Conservation (phyloP, 35 echinoderm and acorn worm species). For the Acanthaster planci region DNA sequence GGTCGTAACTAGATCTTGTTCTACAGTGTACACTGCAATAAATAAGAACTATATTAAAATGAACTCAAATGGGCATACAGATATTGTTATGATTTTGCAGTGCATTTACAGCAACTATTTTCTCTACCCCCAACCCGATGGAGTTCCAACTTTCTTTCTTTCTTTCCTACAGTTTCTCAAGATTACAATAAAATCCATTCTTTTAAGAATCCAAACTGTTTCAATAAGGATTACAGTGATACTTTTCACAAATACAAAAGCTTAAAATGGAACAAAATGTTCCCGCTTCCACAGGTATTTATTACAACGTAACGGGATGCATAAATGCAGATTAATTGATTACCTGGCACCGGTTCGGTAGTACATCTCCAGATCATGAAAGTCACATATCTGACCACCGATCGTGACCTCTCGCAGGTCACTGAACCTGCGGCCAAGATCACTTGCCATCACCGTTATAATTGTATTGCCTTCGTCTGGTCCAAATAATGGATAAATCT, state of each 20-base stretch:
- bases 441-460: slow-evolving; percentile 39
- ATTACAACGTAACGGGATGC: not conserved
- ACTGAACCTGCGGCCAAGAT: slow-evolving; percentile 46
- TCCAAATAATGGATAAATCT: slow-evolving; percentile 56
- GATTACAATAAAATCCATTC: too few relatives aligned
- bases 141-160: too few relatives aligned
- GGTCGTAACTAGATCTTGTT: not conserved
- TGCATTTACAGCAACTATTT: too few relatives aligned
- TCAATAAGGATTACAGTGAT: too few relatives aligned
- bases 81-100: too few relatives aligned
- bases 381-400: slow-evolving; percentile 14
- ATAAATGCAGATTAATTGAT: not conserved
- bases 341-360: slow-evolving; percentile 50
- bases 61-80: not conserved
- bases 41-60: not conserved
- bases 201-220: too few relatives aligned
- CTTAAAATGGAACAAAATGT: not conserved
- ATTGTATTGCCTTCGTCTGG: slow-evolving; percentile 63
- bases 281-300: not conserved
- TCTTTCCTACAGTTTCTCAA: too few relatives aligned
- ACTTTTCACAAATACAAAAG: too few relatives aligned
- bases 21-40: not conserved
- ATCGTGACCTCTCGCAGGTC: slow-evolving; percentile 34
- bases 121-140: too few relatives aligned
- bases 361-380: slow-evolving; percentile 2